phyloP scores from a whole-genome alignment of 2,797 vertebrate species.

The Neosalanx taihuensis region DNA sequence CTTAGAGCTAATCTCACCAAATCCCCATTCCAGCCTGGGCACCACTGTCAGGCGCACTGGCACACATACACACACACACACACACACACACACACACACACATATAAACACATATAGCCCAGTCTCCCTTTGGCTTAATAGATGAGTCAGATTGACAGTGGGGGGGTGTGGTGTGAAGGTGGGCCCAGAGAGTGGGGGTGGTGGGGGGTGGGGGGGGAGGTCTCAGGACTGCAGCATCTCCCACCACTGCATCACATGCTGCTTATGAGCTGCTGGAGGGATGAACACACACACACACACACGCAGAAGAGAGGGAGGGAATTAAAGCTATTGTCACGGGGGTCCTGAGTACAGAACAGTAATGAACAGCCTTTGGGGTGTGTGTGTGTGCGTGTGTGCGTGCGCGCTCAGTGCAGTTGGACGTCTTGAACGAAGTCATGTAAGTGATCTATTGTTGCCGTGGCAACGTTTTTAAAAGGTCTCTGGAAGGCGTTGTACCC shows the following conservation, averaged over 20 bases:
- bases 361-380: constrained; percentile 16
- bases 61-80: constrained; percentile 53
- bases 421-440: constrained; percentile 29
- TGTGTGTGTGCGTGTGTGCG: constrained; percentile 50
- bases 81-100: constrained; percentile 28
- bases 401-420: constrained; percentile 21
- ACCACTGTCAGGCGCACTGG: constrained; percentile 33
- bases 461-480: constrained; percentile 55
- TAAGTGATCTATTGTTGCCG: constrained; percentile 54
- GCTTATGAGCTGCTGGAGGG: too few relatives aligned
- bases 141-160: not conserved
- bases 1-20: constrained; percentile 70
- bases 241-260: not conserved
- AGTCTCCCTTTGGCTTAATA: not conserved
- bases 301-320: not conserved
- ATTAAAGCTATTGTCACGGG: too few relatives aligned
- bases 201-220: too few relatives aligned
- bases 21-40: constrained; percentile 65
- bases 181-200: too few relatives aligned
- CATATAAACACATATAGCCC: not conserved
- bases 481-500: constrained; percentile 14
- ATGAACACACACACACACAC: not conserved
- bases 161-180: too few relatives aligned
- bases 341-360: not conserved
- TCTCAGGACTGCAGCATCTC: too few relatives aligned